Evolutionary conservation across 2,888 invertebrate species (phyloP), one percentile per base, ranked within the genome.

Genomic region (Drosophila demipolita): DNA sequence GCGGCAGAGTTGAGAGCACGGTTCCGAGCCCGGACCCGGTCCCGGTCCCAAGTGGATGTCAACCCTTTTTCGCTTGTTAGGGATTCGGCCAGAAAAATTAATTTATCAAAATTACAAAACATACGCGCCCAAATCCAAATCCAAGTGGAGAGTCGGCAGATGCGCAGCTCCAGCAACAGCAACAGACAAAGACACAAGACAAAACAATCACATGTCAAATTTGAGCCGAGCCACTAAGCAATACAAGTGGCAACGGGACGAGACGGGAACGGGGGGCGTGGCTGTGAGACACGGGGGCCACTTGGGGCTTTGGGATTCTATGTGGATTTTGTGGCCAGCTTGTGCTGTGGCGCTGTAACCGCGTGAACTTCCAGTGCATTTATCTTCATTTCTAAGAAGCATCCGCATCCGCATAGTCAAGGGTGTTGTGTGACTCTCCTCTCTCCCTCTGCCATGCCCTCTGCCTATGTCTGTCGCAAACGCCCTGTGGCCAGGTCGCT

Each of bases 171-270:
- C 74, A 45, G 48, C 73, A 6, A 23, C 50, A 57, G 58, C 68
- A 65, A 68, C 76, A 52, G 36, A 68, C 54, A 66, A 60, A 45
- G 15, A 45, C 45, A 45, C 29, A 54, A 83, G 82, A 90, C 78
- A 87, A 86, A 82, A 90, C 91, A 91, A 90, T 90, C 89, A 87
- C 91, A 91, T 89, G 90, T 90, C 89, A 90, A 82, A 87, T 90
- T 90, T 87, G 91, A 90, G 82, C 82, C 78, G 79, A 71, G 72
- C 80, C 78, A 84, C 87, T 78, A 87, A 89, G 69, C 82, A 81
- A 75, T 78, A 63, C 57, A 61, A 66, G 55, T 62, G 50, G 33
- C 20, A 49, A 38, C 12, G 36, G 55, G 6, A 11, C 2, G 20
- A 11, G 48, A 29, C 29, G 17, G 50, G 26, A 20, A 45, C 3